Percentiles rank a stretch among this genome's conserved stretches.
Evolutionary conservation across 2,797 vertebrate species (phyloP).

Genomic region (Cyclopterus lumpus): DNA sequence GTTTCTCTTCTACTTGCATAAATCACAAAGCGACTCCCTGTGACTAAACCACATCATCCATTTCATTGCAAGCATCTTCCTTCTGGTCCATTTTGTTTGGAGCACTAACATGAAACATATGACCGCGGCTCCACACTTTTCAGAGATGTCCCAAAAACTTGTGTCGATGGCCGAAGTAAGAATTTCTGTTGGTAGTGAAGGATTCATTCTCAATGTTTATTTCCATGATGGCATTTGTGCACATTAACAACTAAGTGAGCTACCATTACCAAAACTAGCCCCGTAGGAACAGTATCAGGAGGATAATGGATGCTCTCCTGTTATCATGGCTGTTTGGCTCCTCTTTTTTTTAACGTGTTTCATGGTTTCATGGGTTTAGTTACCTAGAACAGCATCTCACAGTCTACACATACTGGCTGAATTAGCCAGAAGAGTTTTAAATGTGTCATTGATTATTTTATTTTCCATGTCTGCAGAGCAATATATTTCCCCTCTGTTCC

Average conservation of each 20-base stretch:
- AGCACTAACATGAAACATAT: not conserved
- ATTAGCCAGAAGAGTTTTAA: not conserved
- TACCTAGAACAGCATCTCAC: not conserved
- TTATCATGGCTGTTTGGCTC: not conserved
- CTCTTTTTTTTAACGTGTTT: not conserved
- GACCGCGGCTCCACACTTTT: not conserved
- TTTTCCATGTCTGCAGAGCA: not conserved
- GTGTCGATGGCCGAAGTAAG: not conserved
- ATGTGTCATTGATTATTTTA: not conserved
- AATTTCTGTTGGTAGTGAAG: not conserved
- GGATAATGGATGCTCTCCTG: not conserved
- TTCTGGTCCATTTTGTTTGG: not conserved
- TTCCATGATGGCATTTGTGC: constrained; percentile 6
- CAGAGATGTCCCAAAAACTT: not conserved
- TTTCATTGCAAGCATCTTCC: not conserved
- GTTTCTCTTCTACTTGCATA: not conserved
- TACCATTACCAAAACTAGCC: constrained; percentile 3
- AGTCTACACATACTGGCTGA: not conserved
- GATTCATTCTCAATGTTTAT: constrained; percentile 11
- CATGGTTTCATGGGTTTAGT: not conserved
- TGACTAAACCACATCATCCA: not conserved
- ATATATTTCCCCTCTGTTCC: not conserved
- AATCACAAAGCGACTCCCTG: constrained; percentile 11
- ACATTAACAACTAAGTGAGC: constrained; percentile 13
- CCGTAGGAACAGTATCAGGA: constrained; percentile 1